phyloP scores from a whole-genome alignment of 2,888 invertebrate species.

The Caenorhabditis sulstoni region DNA sequence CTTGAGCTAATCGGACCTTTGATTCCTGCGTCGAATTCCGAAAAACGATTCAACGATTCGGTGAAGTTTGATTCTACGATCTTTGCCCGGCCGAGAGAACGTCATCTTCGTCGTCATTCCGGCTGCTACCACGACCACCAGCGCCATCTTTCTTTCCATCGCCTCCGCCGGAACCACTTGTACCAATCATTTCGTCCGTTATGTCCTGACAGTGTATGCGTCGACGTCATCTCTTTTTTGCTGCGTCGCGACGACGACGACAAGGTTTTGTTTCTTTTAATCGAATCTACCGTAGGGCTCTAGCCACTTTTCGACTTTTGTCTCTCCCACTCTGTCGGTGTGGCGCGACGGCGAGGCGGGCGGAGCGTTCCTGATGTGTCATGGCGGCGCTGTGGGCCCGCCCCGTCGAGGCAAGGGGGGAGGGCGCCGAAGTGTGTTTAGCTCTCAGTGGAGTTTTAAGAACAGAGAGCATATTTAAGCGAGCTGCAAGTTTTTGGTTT shows the following conservation, averaged over 20 bases:
- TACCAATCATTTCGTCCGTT: not conserved
- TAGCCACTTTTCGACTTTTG: not conserved
- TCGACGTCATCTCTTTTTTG: constrained; percentile 11
- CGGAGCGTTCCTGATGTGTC: constrained; percentile 53
- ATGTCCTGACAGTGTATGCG: constrained; percentile 19
- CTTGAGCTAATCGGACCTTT: constrained; percentile 51
- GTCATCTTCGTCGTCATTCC: constrained; percentile 2
- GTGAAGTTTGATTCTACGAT: constrained; percentile 28
- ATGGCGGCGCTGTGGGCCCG: constrained; percentile 9
- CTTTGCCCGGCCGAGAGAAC: constrained; percentile 34
- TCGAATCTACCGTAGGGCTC: constrained; percentile 43
- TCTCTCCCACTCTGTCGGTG: not conserved
- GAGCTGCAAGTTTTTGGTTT: constrained; percentile 48
- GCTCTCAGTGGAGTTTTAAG: constrained; percentile 36
- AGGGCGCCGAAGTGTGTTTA: constrained; percentile 50
- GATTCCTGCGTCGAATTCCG: constrained; percentile 9
- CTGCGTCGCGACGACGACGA: not conserved
- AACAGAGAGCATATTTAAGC: constrained; percentile 52
- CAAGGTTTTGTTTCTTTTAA: not conserved
- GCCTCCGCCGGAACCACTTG: not conserved
- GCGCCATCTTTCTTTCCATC: no score
- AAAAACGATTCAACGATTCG: no score
- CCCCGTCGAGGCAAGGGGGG: not conserved
- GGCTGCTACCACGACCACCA: not conserved
- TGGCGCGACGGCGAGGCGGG: constrained; percentile 13